Evolutionary conservation across 2,797 vertebrate genomes (phyloP), one percentile per base, ranked within the genome.

Genomic region (Apogon talboti): DNA sequence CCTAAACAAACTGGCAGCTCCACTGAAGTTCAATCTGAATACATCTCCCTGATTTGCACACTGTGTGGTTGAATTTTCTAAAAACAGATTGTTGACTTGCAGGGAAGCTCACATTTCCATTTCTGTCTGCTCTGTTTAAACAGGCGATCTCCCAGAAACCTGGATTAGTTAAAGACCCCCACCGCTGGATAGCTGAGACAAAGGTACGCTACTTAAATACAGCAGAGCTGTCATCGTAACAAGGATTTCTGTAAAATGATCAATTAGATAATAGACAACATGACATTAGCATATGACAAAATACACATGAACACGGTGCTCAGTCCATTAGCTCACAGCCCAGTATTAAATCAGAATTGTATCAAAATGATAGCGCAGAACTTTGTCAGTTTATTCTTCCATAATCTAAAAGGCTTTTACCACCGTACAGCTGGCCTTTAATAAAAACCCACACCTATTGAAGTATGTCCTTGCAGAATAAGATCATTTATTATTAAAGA

Each of bases 141-240:
- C 76, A 99, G 97, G 94, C 93, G 14, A 92, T 97, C 86, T 92
- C 95, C 38, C 91, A 94, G 81, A 93, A 87, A 75, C 85, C 95
- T 71, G 93, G 82, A 41, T 82, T 95, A 79, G 92, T 88, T 68
- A 95, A 89, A 79, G 96, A 98, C 76, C 93, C 95, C 66, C 96
- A 96, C 89, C 92, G 91, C 76, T 98, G 97, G 97, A 88, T 98
- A 44, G 96, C 96, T 73, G 97, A 99, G 89, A 95, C 95, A 79
- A 98, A 98, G 96, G 97, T 98, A 95, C 28, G 62, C 71, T 42
- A 11, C 52, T 37, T 41, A 51, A 48, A 43, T 55, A 35, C 30
- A 57, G 13, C 14, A 40, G 21, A 42, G 43, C 30, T 52, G 47
- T 13, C n/a, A 56, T 45, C 15, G 16, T 48, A 24, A 35, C 1